Evolutionary conservation across 1,140 invertebrate genomes (phyloP).

Genomic region (Meloidogyne exigua): DNA sequence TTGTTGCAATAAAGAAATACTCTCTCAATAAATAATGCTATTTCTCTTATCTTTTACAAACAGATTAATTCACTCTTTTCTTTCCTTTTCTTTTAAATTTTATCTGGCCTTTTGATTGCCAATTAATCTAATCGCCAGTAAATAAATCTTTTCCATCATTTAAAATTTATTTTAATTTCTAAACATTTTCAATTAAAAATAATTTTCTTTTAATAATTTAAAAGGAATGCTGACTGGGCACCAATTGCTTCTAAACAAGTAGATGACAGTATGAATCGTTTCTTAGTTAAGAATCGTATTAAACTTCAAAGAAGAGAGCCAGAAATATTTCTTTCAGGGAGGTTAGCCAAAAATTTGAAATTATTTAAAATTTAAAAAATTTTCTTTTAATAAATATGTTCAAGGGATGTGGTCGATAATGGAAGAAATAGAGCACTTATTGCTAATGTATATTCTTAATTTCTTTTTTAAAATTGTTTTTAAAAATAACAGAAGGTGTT

Average conservation of each 20-base stretch:
- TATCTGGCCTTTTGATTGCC: background rate
- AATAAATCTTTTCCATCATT: too few relatives aligned
- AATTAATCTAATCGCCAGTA: background rate
- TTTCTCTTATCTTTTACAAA: background rate
- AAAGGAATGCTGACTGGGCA: slow-evolving; percentile 41
- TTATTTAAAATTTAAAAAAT: too few relatives aligned
- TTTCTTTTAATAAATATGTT: background rate
- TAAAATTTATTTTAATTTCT: too few relatives aligned
- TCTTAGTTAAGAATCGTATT: slow-evolving; percentile 49
- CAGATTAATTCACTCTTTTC: too few relatives aligned
- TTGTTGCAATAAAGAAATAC: background rate
- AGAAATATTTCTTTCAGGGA: slow-evolving; percentile 46
- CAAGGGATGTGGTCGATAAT: slow-evolving; percentile 51
- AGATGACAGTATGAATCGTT: slow-evolving; percentile 54
- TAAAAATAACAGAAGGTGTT: too few relatives aligned
- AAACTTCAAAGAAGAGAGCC: slow-evolving; percentile 48
- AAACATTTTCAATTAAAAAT: too few relatives aligned
- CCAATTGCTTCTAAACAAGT: slow-evolving; percentile 53
- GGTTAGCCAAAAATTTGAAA: background rate
- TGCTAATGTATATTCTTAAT: slow-evolving; percentile 38
- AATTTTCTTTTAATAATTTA: background rate
- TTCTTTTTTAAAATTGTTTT: background rate
- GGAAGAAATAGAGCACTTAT: slow-evolving; percentile 53
- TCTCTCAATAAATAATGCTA: background rate
- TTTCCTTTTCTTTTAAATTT: background rate